Evolutionary conservation across 2,888 invertebrate genomes (phyloP), one percentile per base, ranked within the genome.

Genomic region (Epistrophella euchroma): DNA sequence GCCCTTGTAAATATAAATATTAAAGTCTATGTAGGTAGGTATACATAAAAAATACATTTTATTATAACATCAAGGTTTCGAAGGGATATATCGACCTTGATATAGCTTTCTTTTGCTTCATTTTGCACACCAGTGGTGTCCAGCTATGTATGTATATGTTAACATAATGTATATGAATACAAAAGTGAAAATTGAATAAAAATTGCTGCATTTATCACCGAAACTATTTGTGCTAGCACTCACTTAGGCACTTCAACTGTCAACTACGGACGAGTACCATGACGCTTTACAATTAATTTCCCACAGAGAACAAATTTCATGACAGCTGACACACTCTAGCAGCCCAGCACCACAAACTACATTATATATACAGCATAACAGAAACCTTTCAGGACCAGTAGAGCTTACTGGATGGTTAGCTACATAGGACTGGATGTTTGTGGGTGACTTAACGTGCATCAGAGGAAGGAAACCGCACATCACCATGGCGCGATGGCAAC

Each of bases 261-360:
- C 73, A 79, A 58, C 64, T 47, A 32, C 55, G 17, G 25, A 7
- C 60, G 45, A 32, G 50, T 37, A 6, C 19, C 17, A 32, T 17
- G 52, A 74, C 73, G 52, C 62, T 74, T 74, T 28, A 74, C 73
- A 74, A 74, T 75, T 75, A 75, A 75, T 75, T 75, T 75, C 56
- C 72, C 64, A 73, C 60, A 70, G 68, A 28, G 73, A 45, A 79
- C 73, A 56, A 73, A 68, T 79, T 78, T 64, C 79, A 74, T 68
- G 73, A 74, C 79, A 83, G 83, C 83, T 83, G 83, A 66, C 82
- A 75, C 75, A 75, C 52, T 70, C 40, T 32, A 17, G 15, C 19
- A 52, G 35, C 15, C 6, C 40, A 17, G 9, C n/a, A 60, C 25
- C 15, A 17, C 13, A 47, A 60, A n/a, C n/a, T n/a, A n/a, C n/a